Percentiles rank a stretch among this genome's conserved stretches.
Conservation (phyloP, 2,888 invertebrate species). For the Spatulosminthurus flaviceps region DNA sequence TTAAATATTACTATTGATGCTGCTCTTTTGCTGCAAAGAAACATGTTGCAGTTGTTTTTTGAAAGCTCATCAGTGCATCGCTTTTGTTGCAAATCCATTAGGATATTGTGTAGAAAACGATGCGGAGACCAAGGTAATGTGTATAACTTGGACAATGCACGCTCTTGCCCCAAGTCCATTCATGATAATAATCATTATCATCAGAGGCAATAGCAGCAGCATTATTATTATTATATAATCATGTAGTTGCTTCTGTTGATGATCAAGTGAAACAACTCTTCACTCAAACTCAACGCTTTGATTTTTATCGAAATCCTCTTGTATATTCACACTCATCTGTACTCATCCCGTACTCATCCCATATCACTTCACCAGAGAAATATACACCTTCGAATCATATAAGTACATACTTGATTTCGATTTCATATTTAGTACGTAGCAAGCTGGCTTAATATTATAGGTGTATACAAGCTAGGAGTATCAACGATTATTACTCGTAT, state of each 20-base stretch:
- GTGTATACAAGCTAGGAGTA: too few relatives aligned
- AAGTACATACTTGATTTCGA: too few relatives aligned
- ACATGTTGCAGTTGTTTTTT: neutral
- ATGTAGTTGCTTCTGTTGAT: slow-evolving; percentile 13
- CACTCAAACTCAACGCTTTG: neutral
- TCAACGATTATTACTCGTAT: too few relatives aligned
- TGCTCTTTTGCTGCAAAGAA: neutral
- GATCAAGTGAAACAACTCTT: neutral
- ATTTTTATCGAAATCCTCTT: neutral
- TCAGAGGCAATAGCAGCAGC: slow-evolving; percentile 24
- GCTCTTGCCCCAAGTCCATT: slow-evolving; percentile 40
- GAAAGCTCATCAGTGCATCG: neutral
- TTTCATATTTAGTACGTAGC: too few relatives aligned
- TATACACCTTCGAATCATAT: too few relatives aligned
- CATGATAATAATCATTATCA: slow-evolving; percentile 41
- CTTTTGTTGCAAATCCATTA: neutral
- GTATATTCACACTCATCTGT: too few relatives aligned
- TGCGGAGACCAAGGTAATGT: neutral
- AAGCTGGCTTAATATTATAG: too few relatives aligned
- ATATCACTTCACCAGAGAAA: too few relatives aligned
- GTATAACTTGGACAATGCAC: slow-evolving; percentile 44
- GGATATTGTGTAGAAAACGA: neutral
- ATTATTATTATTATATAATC: slow-evolving; percentile 12
- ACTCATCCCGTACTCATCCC: too few relatives aligned
- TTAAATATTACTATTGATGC: neutral